These are phyloP conservation scores for Archaeoteleia sp. DNA, from an alignment of 2,888 invertebrate genomes.

Conservation along the genomic window DNA sequence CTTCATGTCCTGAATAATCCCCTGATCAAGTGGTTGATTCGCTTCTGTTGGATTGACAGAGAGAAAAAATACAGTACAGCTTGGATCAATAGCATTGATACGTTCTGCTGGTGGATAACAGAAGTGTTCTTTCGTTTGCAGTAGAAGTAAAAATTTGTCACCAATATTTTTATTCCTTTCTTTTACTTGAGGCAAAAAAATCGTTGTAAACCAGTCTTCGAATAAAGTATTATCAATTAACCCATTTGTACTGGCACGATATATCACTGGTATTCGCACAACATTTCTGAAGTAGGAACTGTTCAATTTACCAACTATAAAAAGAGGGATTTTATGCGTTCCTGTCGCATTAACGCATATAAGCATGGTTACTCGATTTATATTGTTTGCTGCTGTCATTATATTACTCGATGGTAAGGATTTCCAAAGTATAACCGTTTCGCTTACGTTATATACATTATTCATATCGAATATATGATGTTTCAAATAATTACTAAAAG, in stretches of 20 bases:
- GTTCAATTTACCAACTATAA: constrained; percentile 59
- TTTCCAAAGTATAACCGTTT: constrained; percentile 52
- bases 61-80: constrained; percentile 5
- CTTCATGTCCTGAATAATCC: constrained; percentile 23
- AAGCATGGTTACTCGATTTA: constrained; percentile 56
- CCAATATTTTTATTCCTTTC: neutral
- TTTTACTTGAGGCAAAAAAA: constrained; percentile 46
- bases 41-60: constrained; percentile 10
- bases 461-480: constrained; percentile 23
- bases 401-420: constrained; percentile 45
- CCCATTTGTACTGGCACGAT: constrained; percentile 45
- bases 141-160: constrained; percentile 3
- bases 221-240: constrained; percentile 57
- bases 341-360: constrained; percentile 57
- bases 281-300: constrained; percentile 55
- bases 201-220: constrained; percentile 46
- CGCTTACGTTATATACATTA: constrained; percentile 52
- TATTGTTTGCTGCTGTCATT: constrained; percentile 41
- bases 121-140: constrained; percentile 11
- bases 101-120: constrained; percentile 14
- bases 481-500: constrained; percentile 8
- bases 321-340: constrained; percentile 56
- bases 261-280: constrained; percentile 40
- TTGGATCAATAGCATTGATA: constrained; percentile 5
- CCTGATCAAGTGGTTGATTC: constrained; percentile 30